Evolutionary conservation across 2,797 vertebrate genomes (phyloP).

Genomic region (Chiroxiphia lanceolata): DNA sequence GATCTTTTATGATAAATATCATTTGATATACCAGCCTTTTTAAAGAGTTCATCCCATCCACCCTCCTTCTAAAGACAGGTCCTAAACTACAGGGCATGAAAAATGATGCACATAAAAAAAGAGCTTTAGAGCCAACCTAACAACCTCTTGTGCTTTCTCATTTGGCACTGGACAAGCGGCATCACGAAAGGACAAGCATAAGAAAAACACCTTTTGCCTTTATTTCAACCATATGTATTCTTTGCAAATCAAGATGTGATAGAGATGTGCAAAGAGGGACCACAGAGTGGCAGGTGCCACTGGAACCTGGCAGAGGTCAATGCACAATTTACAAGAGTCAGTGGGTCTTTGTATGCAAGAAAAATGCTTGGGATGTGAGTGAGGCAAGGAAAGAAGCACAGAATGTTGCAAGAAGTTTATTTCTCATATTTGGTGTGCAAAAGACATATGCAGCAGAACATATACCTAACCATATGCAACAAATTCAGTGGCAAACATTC

Average conservation of each 20-base stretch:
- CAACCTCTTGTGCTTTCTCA: background rate
- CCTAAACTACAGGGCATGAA: background rate
- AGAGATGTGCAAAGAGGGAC: background rate
- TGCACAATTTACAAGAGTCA: background rate
- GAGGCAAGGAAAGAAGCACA: background rate
- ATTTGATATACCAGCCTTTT: background rate
- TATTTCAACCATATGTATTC: background rate
- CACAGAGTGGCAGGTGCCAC: background rate
- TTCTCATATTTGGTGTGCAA: background rate
- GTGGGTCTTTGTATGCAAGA: background rate
- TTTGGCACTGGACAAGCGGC: background rate
- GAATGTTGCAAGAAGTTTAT: background rate
- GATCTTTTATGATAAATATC: constrained; percentile 30
- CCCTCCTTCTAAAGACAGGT: background rate
- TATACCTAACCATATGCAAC: background rate
- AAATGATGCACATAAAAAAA: background rate
- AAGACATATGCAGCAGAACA: background rate
- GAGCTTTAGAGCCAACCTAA: background rate
- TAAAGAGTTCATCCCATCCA: background rate
- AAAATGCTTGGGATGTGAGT: background rate
- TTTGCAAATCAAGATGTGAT: background rate
- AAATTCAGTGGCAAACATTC: background rate
- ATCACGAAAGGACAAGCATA: background rate
- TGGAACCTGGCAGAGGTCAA: background rate
- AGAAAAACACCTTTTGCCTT: background rate